Evolutionary conservation across 2,113 vertebrate species (phyloP).

Genomic region (Chaenogobius annularis): DNA sequence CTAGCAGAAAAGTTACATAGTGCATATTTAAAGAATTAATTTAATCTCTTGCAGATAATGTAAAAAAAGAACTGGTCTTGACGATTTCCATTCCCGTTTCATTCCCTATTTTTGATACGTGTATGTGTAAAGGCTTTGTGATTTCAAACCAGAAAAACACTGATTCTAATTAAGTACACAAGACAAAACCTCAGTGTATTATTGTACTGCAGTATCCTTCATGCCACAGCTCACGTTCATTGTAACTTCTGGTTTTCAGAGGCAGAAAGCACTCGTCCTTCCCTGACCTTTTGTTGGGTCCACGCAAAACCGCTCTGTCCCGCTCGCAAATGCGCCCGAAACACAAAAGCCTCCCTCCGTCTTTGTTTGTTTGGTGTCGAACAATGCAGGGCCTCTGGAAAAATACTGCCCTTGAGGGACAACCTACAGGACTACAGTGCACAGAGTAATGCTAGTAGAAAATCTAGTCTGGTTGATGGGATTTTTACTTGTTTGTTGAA

Average conservation of each 20-base stretch:
- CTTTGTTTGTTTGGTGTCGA: slow-evolving; percentile 21
- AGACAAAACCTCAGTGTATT: background rate
- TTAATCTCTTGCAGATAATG: no score
- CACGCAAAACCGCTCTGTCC: slow-evolving; percentile 3
- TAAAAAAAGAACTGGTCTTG: no score
- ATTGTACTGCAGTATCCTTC: background rate
- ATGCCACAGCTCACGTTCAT: background rate
- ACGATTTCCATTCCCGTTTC: no score
- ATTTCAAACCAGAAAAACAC: no score
- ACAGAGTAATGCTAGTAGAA: slow-evolving; percentile 9
- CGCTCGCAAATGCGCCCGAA: slow-evolving; percentile 3
- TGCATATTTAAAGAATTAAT: no score
- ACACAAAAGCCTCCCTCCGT: slow-evolving; percentile 9
- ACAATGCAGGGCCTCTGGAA: slow-evolving; percentile 75
- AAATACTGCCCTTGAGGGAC: slow-evolving; percentile 56
- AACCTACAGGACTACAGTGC: slow-evolving; percentile 43
- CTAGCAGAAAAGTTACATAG: no score
- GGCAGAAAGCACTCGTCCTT: slow-evolving; percentile 4
- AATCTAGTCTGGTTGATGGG: background rate
- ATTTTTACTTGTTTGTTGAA: background rate
- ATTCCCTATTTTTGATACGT: background rate
- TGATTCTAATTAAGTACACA: no score
- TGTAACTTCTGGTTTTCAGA: slow-evolving; percentile 27
- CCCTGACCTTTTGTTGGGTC: background rate
- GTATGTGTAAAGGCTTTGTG: background rate